Conservation (phyloP, 2,888 invertebrate species). For the Pollenia amentaria region DNA sequence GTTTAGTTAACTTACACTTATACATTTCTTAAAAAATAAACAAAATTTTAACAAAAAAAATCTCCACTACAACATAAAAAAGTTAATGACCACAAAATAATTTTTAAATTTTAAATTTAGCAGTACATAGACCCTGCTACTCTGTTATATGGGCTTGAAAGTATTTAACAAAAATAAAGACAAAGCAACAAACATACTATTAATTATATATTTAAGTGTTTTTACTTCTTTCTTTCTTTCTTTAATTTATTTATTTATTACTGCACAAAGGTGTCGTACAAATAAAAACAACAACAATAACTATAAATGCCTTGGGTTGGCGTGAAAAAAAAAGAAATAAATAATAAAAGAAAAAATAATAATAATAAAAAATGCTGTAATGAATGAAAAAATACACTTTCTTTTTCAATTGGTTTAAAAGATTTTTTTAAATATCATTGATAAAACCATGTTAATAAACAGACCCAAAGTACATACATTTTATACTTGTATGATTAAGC, state of each 20-base stretch:
- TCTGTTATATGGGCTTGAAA: neutral
- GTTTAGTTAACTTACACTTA: too few relatives aligned
- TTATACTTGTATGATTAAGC: neutral
- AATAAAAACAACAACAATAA: slow-evolving; percentile 11
- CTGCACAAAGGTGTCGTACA: slow-evolving; percentile 33
- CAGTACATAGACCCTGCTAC: neutral
- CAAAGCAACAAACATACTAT: slow-evolving; percentile 9
- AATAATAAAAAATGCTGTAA: slow-evolving; percentile 20
- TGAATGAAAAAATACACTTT: slow-evolving; percentile 65
- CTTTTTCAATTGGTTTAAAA: slow-evolving; percentile 69
- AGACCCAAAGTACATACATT: slow-evolving; percentile 5
- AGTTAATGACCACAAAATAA: slow-evolving; percentile 30
- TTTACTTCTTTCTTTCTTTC: neutral
- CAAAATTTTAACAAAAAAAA: neutral
- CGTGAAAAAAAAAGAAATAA: slow-evolving; percentile 21
- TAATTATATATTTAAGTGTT: neutral
- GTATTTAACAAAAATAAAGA: neutral
- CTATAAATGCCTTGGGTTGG: slow-evolving; percentile 5
- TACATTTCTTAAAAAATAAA: neutral
- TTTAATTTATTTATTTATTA: slow-evolving; percentile 4
- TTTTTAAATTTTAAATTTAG: slow-evolving; percentile 15
- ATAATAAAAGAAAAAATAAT: slow-evolving; percentile 32
- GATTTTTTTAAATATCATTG: slow-evolving; percentile 51
- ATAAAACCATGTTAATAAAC: slow-evolving; percentile 28
- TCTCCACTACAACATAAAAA: neutral